phyloP scores from a whole-genome alignment of 2,888 invertebrate species.

The Lycaena phlaeas region DNA sequence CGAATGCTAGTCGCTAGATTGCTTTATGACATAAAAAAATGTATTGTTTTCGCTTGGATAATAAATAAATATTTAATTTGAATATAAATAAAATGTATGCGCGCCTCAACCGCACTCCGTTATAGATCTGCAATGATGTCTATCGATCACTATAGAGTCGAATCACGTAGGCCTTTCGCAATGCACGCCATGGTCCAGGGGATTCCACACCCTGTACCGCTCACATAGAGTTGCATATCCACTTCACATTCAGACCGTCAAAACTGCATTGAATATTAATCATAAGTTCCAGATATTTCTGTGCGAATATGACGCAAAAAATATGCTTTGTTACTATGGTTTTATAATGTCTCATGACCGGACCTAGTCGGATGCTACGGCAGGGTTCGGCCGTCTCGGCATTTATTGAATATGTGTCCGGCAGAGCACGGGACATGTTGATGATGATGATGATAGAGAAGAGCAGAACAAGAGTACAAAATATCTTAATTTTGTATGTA shows the following conservation, averaged over 20 bases:
- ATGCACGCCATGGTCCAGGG: conserved; percentile 13
- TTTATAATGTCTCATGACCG: no score
- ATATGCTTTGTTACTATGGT: not conserved
- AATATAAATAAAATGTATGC: not conserved
- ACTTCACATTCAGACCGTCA: not conserved
- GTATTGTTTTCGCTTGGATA: not conserved
- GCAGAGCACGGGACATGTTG: no score
- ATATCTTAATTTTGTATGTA: no score
- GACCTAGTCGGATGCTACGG: no score
- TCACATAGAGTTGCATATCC: not conserved
- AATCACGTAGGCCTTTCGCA: conserved; percentile 43
- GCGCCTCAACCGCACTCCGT: conserved; percentile 30
- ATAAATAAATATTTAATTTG: no score
- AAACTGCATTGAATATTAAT: conserved; percentile 9
- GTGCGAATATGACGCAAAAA: conserved; percentile 6
- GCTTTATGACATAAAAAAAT: not conserved
- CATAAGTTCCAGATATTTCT: not conserved
- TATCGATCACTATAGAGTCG: conserved; percentile 39
- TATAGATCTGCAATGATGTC: conserved; percentile 40
- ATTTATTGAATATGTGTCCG: no score
- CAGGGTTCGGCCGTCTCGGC: no score
- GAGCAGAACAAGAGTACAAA: no score
- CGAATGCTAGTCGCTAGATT: no score
- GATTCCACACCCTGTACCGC: not conserved
- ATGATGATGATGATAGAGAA: no score